Percentiles rank a stretch among this genome's conserved stretches.
Conservation (phyloP, 2,888 invertebrate genomes). For the Lasioglossum zephyrum region DNA sequence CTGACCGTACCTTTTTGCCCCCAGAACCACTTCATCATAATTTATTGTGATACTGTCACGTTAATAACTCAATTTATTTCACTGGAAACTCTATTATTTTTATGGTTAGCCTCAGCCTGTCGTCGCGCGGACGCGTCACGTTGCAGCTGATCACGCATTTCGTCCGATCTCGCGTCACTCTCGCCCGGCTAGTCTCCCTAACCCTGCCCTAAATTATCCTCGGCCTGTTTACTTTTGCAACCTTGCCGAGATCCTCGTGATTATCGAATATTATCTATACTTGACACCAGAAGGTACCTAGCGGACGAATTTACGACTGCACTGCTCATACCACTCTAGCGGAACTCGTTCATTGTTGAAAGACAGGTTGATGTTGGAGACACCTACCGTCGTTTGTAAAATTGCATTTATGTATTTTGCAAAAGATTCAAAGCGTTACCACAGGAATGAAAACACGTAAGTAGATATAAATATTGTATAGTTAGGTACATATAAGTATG, state of each 20-base stretch:
- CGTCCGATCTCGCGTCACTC: slow-evolving; percentile 59
- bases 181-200: too few species aligned
- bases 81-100: slow-evolving; percentile 81
- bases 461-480: too few species aligned
- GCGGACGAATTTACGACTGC: too few species aligned
- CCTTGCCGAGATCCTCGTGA: not conserved
- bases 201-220: slow-evolving; percentile 21
- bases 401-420: not conserved
- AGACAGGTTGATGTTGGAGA: not conserved
- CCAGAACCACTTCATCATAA: slow-evolving; percentile 83
- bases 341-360: too few species aligned
- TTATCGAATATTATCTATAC: not conserved
- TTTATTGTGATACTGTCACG: slow-evolving; percentile 84
- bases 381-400: not conserved
- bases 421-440: not conserved
- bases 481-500: too few species aligned
- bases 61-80: slow-evolving; percentile 85
- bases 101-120: slow-evolving; percentile 71
- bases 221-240: not conserved
- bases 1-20: slow-evolving; percentile 82
- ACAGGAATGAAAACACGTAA: not conserved
- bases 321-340: too few species aligned
- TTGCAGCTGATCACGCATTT: slow-evolving; percentile 61
- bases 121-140: slow-evolving; percentile 55
- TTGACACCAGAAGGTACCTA: too few species aligned